phyloP scores from a whole-genome alignment of 2,113 vertebrate species.

The Melanostigma gelatinosum region DNA sequence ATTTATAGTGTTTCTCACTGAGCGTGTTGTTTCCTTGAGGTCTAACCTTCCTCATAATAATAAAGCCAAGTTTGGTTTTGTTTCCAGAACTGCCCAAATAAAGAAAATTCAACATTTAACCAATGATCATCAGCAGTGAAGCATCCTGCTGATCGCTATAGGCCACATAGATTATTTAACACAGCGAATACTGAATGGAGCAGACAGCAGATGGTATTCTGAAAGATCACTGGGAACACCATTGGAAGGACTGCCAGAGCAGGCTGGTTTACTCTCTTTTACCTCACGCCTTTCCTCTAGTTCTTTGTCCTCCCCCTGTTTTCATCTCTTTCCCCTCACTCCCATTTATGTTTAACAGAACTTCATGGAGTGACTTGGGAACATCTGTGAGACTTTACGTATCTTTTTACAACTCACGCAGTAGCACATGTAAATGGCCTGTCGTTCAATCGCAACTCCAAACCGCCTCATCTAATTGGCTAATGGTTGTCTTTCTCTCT shows the following conservation, averaged over 20 bases:
- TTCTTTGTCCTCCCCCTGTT: neutral
- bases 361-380: neutral
- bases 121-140: conserved; percentile 21
- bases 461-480: conserved; percentile 30
- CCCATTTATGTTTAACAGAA: neutral
- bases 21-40: neutral
- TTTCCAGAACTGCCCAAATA: neutral
- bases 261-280: conserved; percentile 27
- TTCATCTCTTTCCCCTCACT: neutral
- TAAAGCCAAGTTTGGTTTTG: neutral
- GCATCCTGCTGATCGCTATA: conserved; percentile 4
- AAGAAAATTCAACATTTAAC: neutral
- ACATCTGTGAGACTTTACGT: neutral
- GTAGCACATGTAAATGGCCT: neutral
- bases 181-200: conserved; percentile 53
- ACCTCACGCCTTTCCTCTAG: conserved; percentile 19
- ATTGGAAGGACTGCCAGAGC: conserved; percentile 13
- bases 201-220: conserved; percentile 60
- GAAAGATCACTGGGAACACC: conserved; percentile 30
- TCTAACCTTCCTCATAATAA: neutral
- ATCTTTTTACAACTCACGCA: neutral
- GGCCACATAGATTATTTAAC: conserved; percentile 61
- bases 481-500: conserved; percentile 51
- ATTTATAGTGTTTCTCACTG: neutral
- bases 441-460: neutral